phyloP scores from a whole-genome alignment of 2,113 vertebrate genomes.

The Phalacrocorax aristotelis region DNA sequence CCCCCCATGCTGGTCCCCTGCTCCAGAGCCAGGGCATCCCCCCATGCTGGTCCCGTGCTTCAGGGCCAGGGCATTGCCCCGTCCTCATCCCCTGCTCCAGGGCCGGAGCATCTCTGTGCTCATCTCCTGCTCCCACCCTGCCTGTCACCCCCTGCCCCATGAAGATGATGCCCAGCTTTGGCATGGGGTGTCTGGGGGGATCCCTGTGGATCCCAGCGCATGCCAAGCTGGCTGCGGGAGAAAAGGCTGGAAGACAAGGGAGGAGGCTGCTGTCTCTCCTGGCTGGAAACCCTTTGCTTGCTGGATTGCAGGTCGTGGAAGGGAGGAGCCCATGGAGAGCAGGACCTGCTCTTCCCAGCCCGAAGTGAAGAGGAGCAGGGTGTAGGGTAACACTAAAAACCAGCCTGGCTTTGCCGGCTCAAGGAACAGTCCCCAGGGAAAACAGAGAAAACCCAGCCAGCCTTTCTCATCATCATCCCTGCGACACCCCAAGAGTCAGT shows the following conservation, averaged over 20 bases:
- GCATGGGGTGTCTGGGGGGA: background rate
- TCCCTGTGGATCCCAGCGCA: background rate
- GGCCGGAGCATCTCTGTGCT: background rate
- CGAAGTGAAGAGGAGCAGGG: background rate
- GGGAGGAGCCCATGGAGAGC: background rate
- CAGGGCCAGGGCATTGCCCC: background rate
- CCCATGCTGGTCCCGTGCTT: background rate
- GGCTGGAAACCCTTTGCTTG: conserved; percentile 18
- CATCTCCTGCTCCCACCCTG: background rate
- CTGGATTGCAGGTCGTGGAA: background rate
- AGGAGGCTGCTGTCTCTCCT: background rate
- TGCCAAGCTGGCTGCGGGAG: background rate
- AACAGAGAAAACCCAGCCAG: background rate
- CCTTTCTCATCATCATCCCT: background rate
- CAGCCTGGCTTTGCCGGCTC: background rate
- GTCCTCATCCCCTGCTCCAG: background rate
- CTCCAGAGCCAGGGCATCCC: background rate
- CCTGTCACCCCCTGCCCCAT: background rate
- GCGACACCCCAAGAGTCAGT: background rate
- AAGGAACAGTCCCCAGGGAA: background rate
- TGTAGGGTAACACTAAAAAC: background rate
- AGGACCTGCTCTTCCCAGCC: background rate
- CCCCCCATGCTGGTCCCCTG: background rate
- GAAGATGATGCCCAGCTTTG: background rate
- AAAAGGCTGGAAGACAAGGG: background rate